A percentile compares a stretch with the other conserved stretches of the same genome.
Conservation (phyloP, 1,140 invertebrate species). For the Panulirus ornatus region DNA sequence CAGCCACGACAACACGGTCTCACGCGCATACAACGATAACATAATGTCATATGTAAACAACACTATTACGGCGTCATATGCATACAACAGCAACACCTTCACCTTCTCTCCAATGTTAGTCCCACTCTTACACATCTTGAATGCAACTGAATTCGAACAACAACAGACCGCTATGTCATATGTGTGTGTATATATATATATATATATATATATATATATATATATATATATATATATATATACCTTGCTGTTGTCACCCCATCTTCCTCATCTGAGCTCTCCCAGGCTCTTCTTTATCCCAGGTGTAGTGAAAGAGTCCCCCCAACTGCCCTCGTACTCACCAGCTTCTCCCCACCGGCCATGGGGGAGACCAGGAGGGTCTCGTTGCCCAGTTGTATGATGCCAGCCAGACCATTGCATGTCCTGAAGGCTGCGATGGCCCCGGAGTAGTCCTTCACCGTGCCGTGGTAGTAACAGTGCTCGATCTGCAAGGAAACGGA, state of each 20-base stretch:
- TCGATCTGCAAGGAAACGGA: slow-evolving; percentile 61
- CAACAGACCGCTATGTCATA: too few relatives aligned
- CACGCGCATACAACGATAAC: too few relatives aligned
- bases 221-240: slow-evolving; percentile 14
- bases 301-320: too few relatives aligned
- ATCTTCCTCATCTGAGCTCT: background rate
- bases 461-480: slow-evolving; percentile 76
- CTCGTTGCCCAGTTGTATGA: slow-evolving; percentile 97
- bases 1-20: too few relatives aligned
- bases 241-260: background rate
- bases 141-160: too few relatives aligned
- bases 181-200: background rate
- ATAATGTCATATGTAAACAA: too few relatives aligned
- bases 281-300: background rate
- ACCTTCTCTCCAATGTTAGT: too few relatives aligned
- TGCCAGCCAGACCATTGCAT: slow-evolving; percentile 96
- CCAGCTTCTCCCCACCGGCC: slow-evolving; percentile 96
- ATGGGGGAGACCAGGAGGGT: slow-evolving; percentile 98
- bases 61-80: too few relatives aligned
- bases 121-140: too few relatives aligned
- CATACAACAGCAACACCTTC: too few relatives aligned
- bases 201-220: slow-evolving; percentile 14
- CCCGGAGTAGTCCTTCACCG: slow-evolving; percentile 94
- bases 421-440: slow-evolving; percentile 97
- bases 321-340: slow-evolving; percentile 82